Conservation (phyloP, 2,888 invertebrate genomes). For the Dysmachus trigonus region DNA sequence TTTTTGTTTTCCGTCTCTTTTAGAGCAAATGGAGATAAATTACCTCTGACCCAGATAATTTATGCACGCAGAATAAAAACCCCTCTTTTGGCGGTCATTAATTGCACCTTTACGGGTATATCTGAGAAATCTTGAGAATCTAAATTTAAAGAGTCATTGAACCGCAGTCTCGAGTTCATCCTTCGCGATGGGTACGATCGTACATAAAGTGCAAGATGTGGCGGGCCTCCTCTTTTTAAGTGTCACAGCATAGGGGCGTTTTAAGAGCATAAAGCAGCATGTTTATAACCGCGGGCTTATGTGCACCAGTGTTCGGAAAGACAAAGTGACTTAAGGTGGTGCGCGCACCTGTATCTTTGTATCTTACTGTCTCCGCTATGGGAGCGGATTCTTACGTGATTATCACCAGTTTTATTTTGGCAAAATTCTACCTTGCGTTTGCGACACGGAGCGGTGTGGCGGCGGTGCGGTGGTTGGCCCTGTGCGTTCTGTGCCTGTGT, state of each 20-base stretch:
- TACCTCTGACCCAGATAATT: neutral
- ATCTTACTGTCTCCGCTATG: neutral
- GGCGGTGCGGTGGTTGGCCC: neutral
- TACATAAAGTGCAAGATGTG: neutral
- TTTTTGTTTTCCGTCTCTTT: neutral
- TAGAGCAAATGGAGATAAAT: neutral
- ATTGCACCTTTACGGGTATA: neutral
- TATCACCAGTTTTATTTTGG: conserved; percentile 11
- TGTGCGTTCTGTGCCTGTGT: neutral
- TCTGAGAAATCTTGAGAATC: neutral
- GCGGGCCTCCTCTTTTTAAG: neutral
- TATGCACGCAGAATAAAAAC: neutral
- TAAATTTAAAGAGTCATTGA: conserved; percentile 13
- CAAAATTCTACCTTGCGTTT: neutral
- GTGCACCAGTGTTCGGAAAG: neutral
- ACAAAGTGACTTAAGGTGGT: neutral
- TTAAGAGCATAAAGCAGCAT: neutral
- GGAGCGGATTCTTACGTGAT: conserved; percentile 25
- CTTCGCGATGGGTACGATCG: neutral
- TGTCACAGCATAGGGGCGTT: neutral
- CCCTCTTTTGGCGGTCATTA: neutral
- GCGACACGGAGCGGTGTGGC: neutral
- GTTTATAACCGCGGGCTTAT: neutral
- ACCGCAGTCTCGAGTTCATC: neutral
- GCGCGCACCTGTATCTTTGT: neutral